Evolutionary conservation across 2,888 invertebrate genomes (phyloP), one percentile per base, ranked within the genome.

Genomic region (Frankliniella intonsa): DNA sequence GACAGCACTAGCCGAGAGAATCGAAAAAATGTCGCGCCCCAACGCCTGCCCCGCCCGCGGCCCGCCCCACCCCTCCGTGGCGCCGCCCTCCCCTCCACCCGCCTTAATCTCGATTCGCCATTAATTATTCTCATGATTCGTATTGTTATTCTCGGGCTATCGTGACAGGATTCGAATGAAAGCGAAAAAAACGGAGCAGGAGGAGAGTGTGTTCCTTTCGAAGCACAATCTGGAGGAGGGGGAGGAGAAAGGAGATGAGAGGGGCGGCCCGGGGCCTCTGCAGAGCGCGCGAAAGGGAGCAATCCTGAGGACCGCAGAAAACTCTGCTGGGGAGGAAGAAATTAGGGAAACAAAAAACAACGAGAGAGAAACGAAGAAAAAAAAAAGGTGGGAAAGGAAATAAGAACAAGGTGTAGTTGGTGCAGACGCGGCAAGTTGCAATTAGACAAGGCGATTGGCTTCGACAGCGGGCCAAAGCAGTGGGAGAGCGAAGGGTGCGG

Each of bases 61-160:
- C 62, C 62, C 11, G 19, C 17, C n/a, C 62, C 62, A 12, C 62
- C 62, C n/a, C 62, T 19, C 62, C 12, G 62, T n/a, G n/a, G 62
- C 11, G 14, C 62, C 62, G 62, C 62, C 62, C 62, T 19, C 55
- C n/a, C 14, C 55, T 17, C 62, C 62, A 14, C 62, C 62, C 62
- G 38, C 55, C 55, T 55, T 55, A 55, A 55, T 55, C 55, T 55
- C 38, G 38, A 38, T 12, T 25, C 69, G 9, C 69, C 69, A 76
- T 76, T 76, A 76, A 76, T 76, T 76, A 76, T 76, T 76, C 69
- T 25, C 69, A 76, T 76, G 69, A 76, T 12, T 25, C 38, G 62
- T 62, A 62, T 62, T n/a, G 19, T 62, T n/a, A 17, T 62, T 62
- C 62, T n/a, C n/a, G 62, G 19, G 62, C 38, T 17, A 62, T 17